phyloP scores from a whole-genome alignment of 37 sponge, comb jelly and placozoan species.

The Chondrilla cf. caribensis region DNA sequence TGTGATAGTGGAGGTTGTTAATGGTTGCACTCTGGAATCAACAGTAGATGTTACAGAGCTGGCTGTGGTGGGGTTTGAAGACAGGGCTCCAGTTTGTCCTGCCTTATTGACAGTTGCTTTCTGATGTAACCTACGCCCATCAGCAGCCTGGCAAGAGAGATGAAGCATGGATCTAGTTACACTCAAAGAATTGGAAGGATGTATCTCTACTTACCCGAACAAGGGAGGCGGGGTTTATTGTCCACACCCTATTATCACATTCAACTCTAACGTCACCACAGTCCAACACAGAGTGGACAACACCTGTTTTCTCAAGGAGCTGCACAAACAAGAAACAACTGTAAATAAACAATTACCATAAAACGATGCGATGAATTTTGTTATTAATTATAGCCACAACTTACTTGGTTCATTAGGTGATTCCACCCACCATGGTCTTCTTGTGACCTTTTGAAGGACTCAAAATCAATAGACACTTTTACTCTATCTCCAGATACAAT shows the following conservation, averaged over 20 bases:
- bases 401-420: slow-evolving; percentile 68
- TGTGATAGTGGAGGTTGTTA: too few relatives aligned
- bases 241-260: slow-evolving; percentile 48
- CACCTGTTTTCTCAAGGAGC: slow-evolving; percentile 33
- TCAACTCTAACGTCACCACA: slow-evolving; percentile 63
- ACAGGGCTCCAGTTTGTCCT: too few relatives aligned
- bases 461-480: slow-evolving; percentile 67
- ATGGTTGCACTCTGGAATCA: too few relatives aligned
- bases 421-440: slow-evolving; percentile 94
- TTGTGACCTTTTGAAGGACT: slow-evolving; percentile 75
- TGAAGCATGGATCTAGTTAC: too few relatives aligned
- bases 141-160: too few relatives aligned
- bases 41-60: too few relatives aligned
- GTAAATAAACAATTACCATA: background rate
- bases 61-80: too few relatives aligned
- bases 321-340: background rate
- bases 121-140: too few relatives aligned
- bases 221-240: slow-evolving; percentile 50
- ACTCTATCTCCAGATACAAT: slow-evolving; percentile 71
- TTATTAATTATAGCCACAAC: too few relatives aligned
- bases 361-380: background rate
- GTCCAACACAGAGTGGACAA: slow-evolving; percentile 46
- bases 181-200: too few relatives aligned
- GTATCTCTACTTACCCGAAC: slow-evolving; percentile 37
- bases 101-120: too few relatives aligned